phyloP scores from a whole-genome alignment of 2,797 vertebrate species.

The Eleutherodactylus coqui region DNA sequence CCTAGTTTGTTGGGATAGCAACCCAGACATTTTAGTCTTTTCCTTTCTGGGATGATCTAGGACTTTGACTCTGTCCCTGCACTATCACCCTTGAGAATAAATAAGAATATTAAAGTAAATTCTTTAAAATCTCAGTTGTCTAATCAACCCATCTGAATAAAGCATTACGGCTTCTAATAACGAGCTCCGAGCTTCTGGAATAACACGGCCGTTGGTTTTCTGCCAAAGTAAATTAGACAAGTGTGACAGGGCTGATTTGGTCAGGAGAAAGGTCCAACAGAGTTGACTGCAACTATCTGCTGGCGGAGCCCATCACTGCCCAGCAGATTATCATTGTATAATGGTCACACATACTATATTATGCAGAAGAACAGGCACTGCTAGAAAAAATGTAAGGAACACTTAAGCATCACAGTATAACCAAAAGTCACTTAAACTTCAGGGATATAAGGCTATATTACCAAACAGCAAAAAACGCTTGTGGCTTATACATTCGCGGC shows the following conservation, averaged over 20 bases:
- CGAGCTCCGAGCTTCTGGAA: background rate
- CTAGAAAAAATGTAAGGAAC: no score
- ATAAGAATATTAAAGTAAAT: background rate
- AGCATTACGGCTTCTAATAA: background rate
- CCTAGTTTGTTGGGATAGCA: background rate
- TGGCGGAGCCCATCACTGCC: background rate
- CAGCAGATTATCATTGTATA: background rate
- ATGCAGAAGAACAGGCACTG: background rate
- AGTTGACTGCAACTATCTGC: background rate
- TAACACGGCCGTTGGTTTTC: background rate
- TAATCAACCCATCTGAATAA: slow-evolving; percentile 31
- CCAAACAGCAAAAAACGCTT: no score
- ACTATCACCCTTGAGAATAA: background rate
- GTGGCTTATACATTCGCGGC: no score
- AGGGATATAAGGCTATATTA: no score
- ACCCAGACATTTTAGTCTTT: background rate
- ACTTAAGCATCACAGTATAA: no score
- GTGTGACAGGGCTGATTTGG: slow-evolving; percentile 12
- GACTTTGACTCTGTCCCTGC: no score
- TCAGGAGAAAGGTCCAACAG: background rate
- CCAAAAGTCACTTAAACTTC: no score
- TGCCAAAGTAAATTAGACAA: slow-evolving; percentile 16
- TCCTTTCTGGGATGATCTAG: no score
- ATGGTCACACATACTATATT: background rate
- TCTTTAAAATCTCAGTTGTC: slow-evolving; percentile 1